These are phyloP conservation scores for Leptinotarsa tumamoca DNA, from an alignment of 2,888 invertebrate species.

Conservation along the genomic window DNA sequence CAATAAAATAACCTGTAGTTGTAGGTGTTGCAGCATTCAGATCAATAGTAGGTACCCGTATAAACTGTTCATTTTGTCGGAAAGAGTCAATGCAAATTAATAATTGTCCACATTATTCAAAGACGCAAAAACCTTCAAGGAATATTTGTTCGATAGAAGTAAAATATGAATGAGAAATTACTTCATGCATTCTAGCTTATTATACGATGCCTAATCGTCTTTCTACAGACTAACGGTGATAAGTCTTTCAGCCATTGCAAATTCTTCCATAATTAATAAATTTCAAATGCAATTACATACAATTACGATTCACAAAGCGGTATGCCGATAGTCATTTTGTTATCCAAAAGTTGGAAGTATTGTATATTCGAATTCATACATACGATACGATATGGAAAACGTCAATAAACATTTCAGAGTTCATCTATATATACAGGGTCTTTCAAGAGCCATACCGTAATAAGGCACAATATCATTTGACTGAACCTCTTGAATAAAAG, in stretches of 20 bases:
- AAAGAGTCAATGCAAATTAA: constrained; percentile 3
- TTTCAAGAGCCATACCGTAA: neutral
- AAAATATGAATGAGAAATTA: constrained; percentile 36
- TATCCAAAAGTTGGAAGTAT: neutral
- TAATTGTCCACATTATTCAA: constrained; percentile 1
- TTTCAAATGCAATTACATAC: constrained; percentile 19
- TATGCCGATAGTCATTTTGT: constrained; percentile 15
- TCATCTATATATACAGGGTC: neutral
- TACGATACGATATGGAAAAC: neutral
- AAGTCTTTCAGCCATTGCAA: neutral
- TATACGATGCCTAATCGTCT: constrained; percentile 31
- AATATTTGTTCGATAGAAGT: constrained; percentile 30
- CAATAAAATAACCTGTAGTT: neutral
- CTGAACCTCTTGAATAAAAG: too few relatives aligned
- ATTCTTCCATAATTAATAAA: constrained; percentile 18
- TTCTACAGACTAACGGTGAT: constrained; percentile 33
- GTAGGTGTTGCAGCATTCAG: neutral
- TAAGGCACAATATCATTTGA: too few relatives aligned
- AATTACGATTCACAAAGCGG: neutral
- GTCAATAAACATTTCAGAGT: neutral
- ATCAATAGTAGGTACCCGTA: constrained; percentile 4
- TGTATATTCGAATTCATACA: neutral
- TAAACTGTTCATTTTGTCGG: constrained; percentile 4
- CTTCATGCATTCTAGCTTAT: constrained; percentile 35
- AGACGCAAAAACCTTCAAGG: constrained; percentile 16